Conservation (phyloP, 2,888 invertebrate genomes). For the Noctua fimbriata region DNA sequence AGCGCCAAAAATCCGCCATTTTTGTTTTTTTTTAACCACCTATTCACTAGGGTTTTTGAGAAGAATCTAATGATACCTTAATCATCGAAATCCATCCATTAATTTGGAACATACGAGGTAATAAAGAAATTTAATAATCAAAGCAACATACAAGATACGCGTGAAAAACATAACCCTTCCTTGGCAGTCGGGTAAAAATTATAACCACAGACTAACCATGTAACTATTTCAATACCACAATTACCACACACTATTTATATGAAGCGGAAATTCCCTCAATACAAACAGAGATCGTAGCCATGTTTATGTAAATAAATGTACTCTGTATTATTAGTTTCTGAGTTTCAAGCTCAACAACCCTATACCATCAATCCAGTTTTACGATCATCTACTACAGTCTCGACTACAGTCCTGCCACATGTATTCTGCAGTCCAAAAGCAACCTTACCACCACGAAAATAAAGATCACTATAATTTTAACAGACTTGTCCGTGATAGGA, state of each 20-base stretch:
- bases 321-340: conserved; percentile 25
- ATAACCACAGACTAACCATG: not conserved
- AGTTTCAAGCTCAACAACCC: conserved; percentile 20
- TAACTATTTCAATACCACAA: not conserved
- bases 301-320: conserved; percentile 47
- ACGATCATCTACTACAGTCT: conserved; percentile 34
- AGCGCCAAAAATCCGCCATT: too few species aligned
- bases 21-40: too few species aligned
- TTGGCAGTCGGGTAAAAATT: not conserved
- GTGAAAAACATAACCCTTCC: too few species aligned
- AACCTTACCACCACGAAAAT: not conserved
- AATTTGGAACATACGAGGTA: too few species aligned
- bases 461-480: not conserved
- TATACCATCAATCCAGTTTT: conserved; percentile 27
- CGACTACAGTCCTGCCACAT: not conserved
- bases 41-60: too few species aligned
- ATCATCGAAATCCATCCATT: too few species aligned
- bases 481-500: not conserved
- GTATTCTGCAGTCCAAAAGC: not conserved
- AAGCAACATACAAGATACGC: too few species aligned
- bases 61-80: too few species aligned
- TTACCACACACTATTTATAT: conserved; percentile 9
- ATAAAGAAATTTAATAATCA: too few species aligned
- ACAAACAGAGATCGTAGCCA: conserved; percentile 34
- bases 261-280: conserved; percentile 34